A percentile compares a stretch with the other conserved stretches of the same genome.
These are phyloP conservation scores for Epistrophe grossulariae DNA, from an alignment of 2,888 invertebrate species.

Conservation along the genomic window DNA sequence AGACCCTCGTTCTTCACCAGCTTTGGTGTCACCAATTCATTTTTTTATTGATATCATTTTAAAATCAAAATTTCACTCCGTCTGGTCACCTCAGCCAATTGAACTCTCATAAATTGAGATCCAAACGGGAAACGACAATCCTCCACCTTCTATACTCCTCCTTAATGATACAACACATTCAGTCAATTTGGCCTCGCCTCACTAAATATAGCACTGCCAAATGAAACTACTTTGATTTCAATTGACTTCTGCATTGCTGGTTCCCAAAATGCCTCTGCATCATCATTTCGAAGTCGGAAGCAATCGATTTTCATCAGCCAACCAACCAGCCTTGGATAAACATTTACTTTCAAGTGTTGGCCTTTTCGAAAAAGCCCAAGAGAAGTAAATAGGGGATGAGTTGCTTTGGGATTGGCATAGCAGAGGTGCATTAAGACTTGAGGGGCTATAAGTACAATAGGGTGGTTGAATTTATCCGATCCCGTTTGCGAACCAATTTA, in stretches of 20 bases:
- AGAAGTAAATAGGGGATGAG: slow-evolving; percentile 3
- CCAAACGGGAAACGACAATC: slow-evolving; percentile 19
- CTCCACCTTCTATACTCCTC: neutral
- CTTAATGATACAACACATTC: slow-evolving; percentile 53
- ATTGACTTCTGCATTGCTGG: slow-evolving; percentile 51
- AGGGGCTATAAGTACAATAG: neutral
- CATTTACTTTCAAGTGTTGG: slow-evolving; percentile 41
- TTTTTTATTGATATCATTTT: neutral
- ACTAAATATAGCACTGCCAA: slow-evolving; percentile 49
- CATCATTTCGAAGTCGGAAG: slow-evolving; percentile 22
- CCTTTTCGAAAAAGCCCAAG: slow-evolving; percentile 17
- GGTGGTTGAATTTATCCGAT: slow-evolving; percentile 1
- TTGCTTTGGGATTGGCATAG: slow-evolving; percentile 3
- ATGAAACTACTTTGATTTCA: slow-evolving; percentile 30
- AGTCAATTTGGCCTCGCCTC: slow-evolving; percentile 55
- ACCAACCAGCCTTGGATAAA: slow-evolving; percentile 28
- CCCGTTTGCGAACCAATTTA: slow-evolving; percentile 22
- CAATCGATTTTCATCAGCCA: slow-evolving; percentile 50
- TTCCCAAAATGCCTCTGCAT: slow-evolving; percentile 26
- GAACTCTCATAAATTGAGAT: neutral
- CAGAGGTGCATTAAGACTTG: neutral
- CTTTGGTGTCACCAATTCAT: too few relatives aligned
- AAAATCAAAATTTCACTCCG: neutral
- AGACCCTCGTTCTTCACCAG: too few relatives aligned
- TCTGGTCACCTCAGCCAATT: slow-evolving; percentile 14